Conservation (phyloP, 1,140 invertebrate genomes). For the Apocrypta bakeri region DNA sequence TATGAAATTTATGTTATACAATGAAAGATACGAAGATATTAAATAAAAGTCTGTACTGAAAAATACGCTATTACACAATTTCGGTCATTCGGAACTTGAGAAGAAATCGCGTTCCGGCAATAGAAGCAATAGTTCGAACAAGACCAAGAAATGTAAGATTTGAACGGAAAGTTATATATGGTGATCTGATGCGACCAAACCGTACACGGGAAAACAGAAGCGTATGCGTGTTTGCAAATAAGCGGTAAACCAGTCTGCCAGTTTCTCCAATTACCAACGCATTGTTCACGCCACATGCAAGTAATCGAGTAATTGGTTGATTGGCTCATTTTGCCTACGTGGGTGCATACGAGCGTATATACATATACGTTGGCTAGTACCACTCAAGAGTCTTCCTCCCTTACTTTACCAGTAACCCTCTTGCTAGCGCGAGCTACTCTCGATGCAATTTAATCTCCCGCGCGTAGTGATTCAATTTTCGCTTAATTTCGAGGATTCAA, state of each 20-base stretch:
- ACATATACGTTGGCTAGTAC: neutral
- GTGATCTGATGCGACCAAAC: too few relatives aligned
- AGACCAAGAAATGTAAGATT: too few relatives aligned
- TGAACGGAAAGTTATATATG: too few relatives aligned
- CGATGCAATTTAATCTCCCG: neutral
- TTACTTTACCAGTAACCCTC: neutral
- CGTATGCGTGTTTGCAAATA: neutral
- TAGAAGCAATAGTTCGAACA: too few relatives aligned
- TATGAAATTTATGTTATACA: too few relatives aligned
- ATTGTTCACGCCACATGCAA: conserved; percentile 5
- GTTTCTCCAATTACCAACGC: conserved; percentile 6
- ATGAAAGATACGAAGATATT: too few relatives aligned
- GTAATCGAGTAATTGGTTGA: conserved; percentile 24
- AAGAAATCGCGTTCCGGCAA: too few relatives aligned
- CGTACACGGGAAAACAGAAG: too few relatives aligned
- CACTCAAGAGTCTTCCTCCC: neutral
- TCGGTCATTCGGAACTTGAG: too few relatives aligned
- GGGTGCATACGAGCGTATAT: neutral
- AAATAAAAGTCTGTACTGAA: too few relatives aligned
- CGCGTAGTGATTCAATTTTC: neutral
- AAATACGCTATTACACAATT: too few relatives aligned
- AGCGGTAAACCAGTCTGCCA: neutral
- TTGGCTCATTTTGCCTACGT: conserved; percentile 2
- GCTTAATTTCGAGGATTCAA: neutral
- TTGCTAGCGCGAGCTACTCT: neutral